Base-by-base conservation (phyloP, 2,113 vertebrate genomes). In the Butorides virescens region DNA sequence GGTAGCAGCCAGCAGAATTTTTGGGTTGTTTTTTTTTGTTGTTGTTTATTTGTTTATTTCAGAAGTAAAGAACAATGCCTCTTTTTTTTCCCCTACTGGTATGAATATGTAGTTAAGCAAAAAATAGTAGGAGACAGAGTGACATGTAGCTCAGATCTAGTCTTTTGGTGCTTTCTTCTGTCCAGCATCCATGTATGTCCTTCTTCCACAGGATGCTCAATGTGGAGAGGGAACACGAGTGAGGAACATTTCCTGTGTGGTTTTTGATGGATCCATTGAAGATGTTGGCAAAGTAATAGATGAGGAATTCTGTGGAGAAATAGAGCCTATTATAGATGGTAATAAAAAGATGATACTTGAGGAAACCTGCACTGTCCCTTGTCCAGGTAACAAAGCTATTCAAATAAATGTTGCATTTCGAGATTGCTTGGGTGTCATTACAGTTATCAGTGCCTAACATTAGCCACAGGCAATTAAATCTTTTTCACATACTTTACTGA, bases 211-310 rank as follows among this genome's bases (percentile, higher is more conserved):
- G 98, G 98, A 98, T 95, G 99, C 99, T 88, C 99, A 99, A 4
- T 99, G 99, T 47, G 99, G 99, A 61, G 98, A 99, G 80, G 99
- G 99, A 53, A 98, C 96, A 42, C 98, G 98, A 91, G 97, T 98
- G 95, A 98, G 99, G 84, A 99, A 99, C 94, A 98, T 99, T 91
- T 99, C 99, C 55, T 99, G 99, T 95, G 98, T 99, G 12, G 99
- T 99, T 95, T 99, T 98, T 37, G 99, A 99, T 61, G 99, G 99
- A 73, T 98, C 99, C 37, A 25, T 15, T 29, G 98, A 98, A 36
- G 98, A 98, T 18, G 71, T 97, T 47, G 98, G 98, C 87, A 98
- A 98, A 97, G 42, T 95, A 88, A 99, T 99, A 84, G 99, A 99
- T 83, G 99, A 99, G 73, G 99, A 99, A 95, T 99, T 99, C 89